These are phyloP conservation scores for Drosophila pectinifera DNA, from an alignment of 1,140 invertebrate genomes.

Conservation along the genomic window DNA sequence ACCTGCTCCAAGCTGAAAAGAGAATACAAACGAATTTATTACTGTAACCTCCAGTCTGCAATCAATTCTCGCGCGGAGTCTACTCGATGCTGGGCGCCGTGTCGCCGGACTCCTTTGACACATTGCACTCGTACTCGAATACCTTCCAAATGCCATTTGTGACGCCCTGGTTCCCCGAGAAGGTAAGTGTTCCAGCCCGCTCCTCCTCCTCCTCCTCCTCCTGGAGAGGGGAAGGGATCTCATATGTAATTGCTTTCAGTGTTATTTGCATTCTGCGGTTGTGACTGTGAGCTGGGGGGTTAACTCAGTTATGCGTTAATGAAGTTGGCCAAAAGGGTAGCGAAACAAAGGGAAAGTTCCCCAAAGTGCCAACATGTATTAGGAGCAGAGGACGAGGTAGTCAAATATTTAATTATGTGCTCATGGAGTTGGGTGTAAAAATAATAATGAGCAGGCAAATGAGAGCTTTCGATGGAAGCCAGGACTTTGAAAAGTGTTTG, in stretches of 20 bases:
- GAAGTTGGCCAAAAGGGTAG: conserved; percentile 43
- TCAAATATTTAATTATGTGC: conserved; percentile 49
- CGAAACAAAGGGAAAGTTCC: conserved; percentile 49
- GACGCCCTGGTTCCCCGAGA: conserved; percentile 97
- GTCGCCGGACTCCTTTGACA: conserved; percentile 96
- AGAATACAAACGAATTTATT: conserved; percentile 65
- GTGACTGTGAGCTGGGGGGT: background rate
- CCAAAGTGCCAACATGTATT: conserved; percentile 32
- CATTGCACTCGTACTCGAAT: conserved; percentile 97
- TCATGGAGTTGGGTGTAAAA: conserved; percentile 12
- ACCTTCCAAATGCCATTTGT: conserved; percentile 98
- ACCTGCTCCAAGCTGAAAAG: conserved; percentile 18
- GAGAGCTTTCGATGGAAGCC: too few species aligned
- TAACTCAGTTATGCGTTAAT: conserved; percentile 67
- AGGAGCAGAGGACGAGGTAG: background rate
- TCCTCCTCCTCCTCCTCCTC: background rate
- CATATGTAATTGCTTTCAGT: conserved; percentile 76
- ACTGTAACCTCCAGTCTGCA: conserved; percentile 90
- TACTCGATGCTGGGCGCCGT: conserved; percentile 96
- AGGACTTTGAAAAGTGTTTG: too few species aligned
- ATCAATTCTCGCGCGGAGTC: conserved; percentile 95
- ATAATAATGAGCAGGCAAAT: background rate
- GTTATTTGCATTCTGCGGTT: conserved; percentile 54
- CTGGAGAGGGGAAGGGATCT: conserved; percentile 25
- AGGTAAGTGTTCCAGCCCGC: conserved; percentile 88